phyloP scores from a whole-genome alignment of 2,797 vertebrate species.

The Acanthurus leucopareius region DNA sequence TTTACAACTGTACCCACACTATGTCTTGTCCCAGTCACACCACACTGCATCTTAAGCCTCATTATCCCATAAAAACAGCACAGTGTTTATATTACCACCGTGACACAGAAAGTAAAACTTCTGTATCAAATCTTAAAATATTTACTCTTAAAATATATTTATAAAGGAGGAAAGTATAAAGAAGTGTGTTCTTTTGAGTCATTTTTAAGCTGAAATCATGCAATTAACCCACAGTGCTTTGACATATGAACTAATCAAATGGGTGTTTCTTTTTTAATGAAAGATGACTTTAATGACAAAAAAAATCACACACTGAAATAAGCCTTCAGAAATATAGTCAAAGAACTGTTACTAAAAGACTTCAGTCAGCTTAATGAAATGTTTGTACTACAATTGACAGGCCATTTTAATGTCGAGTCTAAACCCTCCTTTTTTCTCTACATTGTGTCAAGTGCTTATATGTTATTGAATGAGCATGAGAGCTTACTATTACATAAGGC shows the following conservation, averaged over 20 bases:
- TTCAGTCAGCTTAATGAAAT: not conserved
- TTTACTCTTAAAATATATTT: no score
- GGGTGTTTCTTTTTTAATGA: no score
- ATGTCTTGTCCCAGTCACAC: no score
- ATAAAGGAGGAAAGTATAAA: no score
- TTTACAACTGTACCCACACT: no score
- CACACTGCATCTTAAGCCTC: no score
- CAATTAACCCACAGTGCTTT: slow-evolving; percentile 51
- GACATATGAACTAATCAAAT: slow-evolving; percentile 62
- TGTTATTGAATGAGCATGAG: not conserved
- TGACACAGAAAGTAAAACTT: no score
- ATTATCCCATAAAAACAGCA: no score
- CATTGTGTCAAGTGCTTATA: not conserved
- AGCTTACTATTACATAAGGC: slow-evolving; percentile 2
- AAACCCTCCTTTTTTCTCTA: not conserved
- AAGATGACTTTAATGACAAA: no score
- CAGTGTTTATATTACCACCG: no score
- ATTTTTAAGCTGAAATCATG: not conserved
- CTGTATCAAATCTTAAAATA: no score
- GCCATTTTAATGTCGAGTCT: not conserved
- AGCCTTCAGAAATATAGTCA: not conserved
- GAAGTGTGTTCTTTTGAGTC: not conserved
- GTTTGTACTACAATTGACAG: not conserved
- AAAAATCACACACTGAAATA: not conserved
- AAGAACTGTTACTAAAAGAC: not conserved